phyloP scores from a whole-genome alignment of 2,888 invertebrate genomes.

The Julus scanicus region DNA sequence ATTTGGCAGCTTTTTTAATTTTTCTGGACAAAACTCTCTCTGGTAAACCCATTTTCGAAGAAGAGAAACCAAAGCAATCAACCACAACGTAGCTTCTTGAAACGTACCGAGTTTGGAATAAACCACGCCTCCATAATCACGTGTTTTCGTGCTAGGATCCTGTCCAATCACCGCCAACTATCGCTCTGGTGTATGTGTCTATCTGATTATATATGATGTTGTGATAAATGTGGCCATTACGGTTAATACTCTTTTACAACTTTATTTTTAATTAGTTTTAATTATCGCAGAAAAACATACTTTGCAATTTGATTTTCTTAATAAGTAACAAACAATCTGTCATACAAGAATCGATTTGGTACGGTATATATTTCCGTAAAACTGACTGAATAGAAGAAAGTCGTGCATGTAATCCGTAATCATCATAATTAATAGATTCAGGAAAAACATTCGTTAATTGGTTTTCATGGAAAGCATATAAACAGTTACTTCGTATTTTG shows the following conservation, averaged over 20 bases:
- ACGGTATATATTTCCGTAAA: neutral
- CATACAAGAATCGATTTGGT: too few species aligned
- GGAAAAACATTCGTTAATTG: neutral
- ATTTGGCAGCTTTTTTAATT: slow-evolving; percentile 10
- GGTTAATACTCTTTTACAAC: too few species aligned
- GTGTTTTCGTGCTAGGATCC: too few species aligned
- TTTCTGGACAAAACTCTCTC: slow-evolving; percentile 38
- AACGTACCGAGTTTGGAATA: neutral
- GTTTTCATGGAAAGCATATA: neutral
- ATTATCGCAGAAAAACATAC: too few species aligned
- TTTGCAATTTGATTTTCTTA: too few species aligned
- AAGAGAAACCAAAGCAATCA: neutral
- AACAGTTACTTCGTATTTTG: neutral
- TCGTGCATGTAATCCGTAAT: neutral
- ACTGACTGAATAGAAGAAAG: neutral
- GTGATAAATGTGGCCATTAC: too few species aligned
- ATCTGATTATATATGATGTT: too few species aligned
- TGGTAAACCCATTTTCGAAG: slow-evolving; percentile 47
- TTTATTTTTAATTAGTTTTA: too few species aligned
- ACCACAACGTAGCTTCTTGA: neutral
- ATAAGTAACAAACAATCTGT: too few species aligned
- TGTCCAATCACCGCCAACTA: too few species aligned
- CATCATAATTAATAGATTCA: slow-evolving; percentile 6
- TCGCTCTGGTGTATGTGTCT: too few species aligned
- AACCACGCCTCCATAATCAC: too few species aligned